Percentiles rank a stretch among this genome's conserved stretches.
phyloP scores from a whole-genome alignment of 2,888 invertebrate genomes.

The Ectemnius lituratus region DNA sequence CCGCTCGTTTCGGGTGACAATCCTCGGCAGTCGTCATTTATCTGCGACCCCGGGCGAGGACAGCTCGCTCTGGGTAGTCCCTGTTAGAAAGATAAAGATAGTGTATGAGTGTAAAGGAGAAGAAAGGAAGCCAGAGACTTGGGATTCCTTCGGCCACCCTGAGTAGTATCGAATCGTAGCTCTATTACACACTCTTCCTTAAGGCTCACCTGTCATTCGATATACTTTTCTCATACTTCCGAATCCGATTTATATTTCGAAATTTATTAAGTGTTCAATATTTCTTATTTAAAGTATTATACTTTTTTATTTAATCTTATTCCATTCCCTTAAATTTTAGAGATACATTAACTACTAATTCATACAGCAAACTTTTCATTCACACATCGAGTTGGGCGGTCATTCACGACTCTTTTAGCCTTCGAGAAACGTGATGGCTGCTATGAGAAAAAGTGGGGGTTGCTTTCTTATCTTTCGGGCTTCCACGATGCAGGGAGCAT shows the following conservation, averaged over 20 bases:
- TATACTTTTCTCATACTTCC: background rate
- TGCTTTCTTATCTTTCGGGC: background rate
- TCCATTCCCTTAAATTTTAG: background rate
- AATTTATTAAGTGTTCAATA: background rate
- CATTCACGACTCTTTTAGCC: no score
- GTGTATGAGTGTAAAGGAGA: no score
- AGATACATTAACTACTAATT: no score
- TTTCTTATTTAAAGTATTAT: background rate
- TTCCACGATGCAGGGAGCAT: background rate
- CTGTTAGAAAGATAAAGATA: slow-evolving; percentile 63
- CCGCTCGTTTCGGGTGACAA: slow-evolving; percentile 65
- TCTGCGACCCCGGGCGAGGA: slow-evolving; percentile 69
- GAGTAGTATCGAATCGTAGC: slow-evolving; percentile 5
- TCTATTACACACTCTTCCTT: background rate
- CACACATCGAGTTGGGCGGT: no score
- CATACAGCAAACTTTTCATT: no score
- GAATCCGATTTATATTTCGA: no score
- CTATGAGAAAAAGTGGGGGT: no score
- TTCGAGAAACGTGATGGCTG: no score
- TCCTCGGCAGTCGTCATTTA: slow-evolving; percentile 62
- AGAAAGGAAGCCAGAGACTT: no score
- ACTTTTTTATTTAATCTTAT: background rate
- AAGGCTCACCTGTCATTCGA: background rate
- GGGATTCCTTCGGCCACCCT: slow-evolving; percentile 71
- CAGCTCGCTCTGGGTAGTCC: slow-evolving; percentile 72